A percentile compares a stretch with the other conserved stretches of the same genome.
phyloP scores from a whole-genome alignment of 2,888 invertebrate genomes.

The Chydorus sphaericus region DNA sequence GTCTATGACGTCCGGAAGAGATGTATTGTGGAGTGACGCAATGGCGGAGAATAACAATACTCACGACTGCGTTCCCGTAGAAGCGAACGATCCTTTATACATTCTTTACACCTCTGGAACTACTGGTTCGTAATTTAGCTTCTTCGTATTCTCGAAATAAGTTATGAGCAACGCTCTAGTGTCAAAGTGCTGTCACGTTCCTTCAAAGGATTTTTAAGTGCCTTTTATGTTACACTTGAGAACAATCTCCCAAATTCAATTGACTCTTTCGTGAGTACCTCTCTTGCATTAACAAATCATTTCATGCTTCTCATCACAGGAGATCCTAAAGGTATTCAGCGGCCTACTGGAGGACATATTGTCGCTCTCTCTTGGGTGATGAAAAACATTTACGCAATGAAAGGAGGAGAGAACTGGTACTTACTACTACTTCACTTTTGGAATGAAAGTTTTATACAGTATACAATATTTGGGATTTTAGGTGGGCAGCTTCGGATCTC shows the following conservation, averaged over 20 bases:
- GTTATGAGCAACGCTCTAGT: too few relatives aligned
- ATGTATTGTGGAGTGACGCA: slow-evolving; percentile 56
- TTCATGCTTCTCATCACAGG: slow-evolving; percentile 27
- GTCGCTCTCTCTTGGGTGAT: slow-evolving; percentile 73
- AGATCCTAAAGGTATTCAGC: slow-evolving; percentile 62
- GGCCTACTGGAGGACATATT: slow-evolving; percentile 78
- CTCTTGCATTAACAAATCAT: not conserved
- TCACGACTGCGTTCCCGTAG: slow-evolving; percentile 67
- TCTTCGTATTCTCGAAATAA: not conserved
- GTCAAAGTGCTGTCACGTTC: too few relatives aligned
- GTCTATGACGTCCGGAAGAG: slow-evolving; percentile 44
- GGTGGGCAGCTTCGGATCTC: slow-evolving; percentile 73
- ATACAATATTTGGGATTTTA: not conserved
- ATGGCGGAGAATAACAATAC: slow-evolving; percentile 37
- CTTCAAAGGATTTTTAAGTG: too few relatives aligned
- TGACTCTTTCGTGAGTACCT: not conserved
- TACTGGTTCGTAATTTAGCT: slow-evolving; percentile 37
- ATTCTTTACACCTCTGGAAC: slow-evolving; percentile 84
- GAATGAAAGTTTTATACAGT: not conserved
- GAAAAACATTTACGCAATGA: slow-evolving; percentile 62
- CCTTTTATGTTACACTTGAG: not conserved
- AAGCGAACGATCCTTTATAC: slow-evolving; percentile 79
- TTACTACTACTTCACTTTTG: not conserved
- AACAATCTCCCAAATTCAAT: not conserved
- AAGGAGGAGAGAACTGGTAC: slow-evolving; percentile 57